These are phyloP conservation scores for Lithobates sylvaticus DNA, from an alignment of 2,797 vertebrate genomes.

Conservation along the genomic window DNA sequence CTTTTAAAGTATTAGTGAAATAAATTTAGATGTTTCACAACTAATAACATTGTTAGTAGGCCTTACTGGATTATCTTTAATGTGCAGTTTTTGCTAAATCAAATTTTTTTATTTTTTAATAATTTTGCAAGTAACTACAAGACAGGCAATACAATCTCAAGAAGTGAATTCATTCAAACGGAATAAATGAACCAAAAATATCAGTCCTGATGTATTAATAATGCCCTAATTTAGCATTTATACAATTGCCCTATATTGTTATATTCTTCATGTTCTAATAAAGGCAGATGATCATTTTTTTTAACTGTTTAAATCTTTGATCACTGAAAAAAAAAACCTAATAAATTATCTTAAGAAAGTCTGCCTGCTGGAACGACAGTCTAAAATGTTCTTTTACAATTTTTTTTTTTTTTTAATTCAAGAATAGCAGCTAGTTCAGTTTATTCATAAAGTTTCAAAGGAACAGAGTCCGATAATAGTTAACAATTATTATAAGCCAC, in stretches of 20 bases:
- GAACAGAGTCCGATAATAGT: constrained; percentile 34
- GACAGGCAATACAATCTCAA: constrained; percentile 44
- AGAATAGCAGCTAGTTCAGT: constrained; percentile 44
- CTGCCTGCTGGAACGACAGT: constrained; percentile 38
- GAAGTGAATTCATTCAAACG: constrained; percentile 44
- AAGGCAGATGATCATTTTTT: constrained; percentile 19
- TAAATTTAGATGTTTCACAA: constrained; percentile 41
- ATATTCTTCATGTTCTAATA: constrained; percentile 26
- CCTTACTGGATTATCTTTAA: constrained; percentile 25
- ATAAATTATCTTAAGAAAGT: constrained; percentile 34
- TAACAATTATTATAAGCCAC: constrained; percentile 38
- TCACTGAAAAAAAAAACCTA: constrained; percentile 33
- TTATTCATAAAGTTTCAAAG: constrained; percentile 36
- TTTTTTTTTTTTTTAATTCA: constrained; percentile 2
- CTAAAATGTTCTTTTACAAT: constrained; percentile 23
- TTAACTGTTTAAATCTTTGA: constrained; percentile 34
- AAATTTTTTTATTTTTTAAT: constrained; percentile 21
- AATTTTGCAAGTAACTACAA: constrained; percentile 37
- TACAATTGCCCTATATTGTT: constrained; percentile 38
- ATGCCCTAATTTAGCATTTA: constrained; percentile 44
- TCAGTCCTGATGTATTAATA: constrained; percentile 37
- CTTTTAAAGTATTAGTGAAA: constrained; percentile 23
- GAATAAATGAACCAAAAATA: constrained; percentile 44
- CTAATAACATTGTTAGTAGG: constrained; percentile 36
- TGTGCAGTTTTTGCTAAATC: constrained; percentile 38